Evolutionary conservation across 64 coral and sea anemone genomes (phyloP).

Genomic region (Platygyra sinensis): DNA sequence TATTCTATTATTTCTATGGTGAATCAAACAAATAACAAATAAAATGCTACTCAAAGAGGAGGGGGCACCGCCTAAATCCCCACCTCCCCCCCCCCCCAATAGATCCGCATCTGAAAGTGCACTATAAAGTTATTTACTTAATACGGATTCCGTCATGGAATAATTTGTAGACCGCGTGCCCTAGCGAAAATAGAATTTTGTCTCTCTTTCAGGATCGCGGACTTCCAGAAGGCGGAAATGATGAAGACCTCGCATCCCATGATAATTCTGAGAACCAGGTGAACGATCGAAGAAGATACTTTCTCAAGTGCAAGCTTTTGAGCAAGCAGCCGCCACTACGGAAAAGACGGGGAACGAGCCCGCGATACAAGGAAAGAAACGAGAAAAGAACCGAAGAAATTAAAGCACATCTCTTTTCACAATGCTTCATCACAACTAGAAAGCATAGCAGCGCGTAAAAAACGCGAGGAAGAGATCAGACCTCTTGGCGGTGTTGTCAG

Average conservation of each 20-base stretch:
- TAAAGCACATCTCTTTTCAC: neutral
- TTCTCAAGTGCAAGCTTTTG: slow-evolving; percentile 18
- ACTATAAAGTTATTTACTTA: too few species aligned
- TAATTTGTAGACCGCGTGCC: too few species aligned
- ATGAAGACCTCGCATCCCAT: neutral
- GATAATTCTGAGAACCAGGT: neutral
- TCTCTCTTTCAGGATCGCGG: neutral
- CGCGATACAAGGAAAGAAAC: neutral
- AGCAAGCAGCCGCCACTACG: neutral
- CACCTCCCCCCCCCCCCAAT: too few species aligned
- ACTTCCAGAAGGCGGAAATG: neutral
- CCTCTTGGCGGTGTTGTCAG: neutral
- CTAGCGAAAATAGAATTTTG: too few species aligned
- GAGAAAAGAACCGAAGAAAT: slow-evolving; percentile 13
- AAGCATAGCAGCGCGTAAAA: neutral
- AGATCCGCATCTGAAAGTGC: too few species aligned
- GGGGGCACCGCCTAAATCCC: too few species aligned
- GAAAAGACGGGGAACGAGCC: neutral
- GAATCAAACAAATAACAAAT: too few species aligned
- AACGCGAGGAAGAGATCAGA: slow-evolving; percentile 1
- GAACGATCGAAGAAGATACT: neutral
- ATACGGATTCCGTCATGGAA: too few species aligned
- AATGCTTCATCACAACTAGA: neutral
- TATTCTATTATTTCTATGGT: too few species aligned
- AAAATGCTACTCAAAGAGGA: too few species aligned